Base-by-base conservation (phyloP, 1,140 invertebrate genomes). In the Pseudomyrmex concolor region DNA sequence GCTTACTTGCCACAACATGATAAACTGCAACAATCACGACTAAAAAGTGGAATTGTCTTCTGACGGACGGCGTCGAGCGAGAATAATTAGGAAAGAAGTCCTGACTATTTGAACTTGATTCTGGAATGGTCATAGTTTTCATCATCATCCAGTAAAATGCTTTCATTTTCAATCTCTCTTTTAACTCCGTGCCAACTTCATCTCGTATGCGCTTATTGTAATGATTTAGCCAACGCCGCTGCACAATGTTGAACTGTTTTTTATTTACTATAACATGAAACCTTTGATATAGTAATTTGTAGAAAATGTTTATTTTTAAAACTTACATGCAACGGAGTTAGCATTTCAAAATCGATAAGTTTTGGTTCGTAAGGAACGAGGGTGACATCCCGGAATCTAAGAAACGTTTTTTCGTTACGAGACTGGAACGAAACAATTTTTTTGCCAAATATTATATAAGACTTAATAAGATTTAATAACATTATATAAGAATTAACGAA, bases 321-420 rank as follows among this genome's bases (percentile, higher is more conserved):
- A 93, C 90, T 95, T 94, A 97, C 97, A 92, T 97, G 96, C 73
- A 96, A 94, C 51, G 95, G 94, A 63, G 96, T 97, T 9, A 99
- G 94, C 89, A 99, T 94, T 63, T 95, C 95, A 5, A 95, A 93
- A 85, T 99, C 96, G 77, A 99, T 97, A 73, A 99, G 94, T 92
- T 98, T 99, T 0, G 96, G 96, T 93, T 99, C 98, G 90, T 98
- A 99, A 3, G 99, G 99, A 5, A 99, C 97, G 50, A 99, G 93
- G 10, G 98, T 99, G 0, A 98, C 95, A 50, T 97, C 96, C 84
- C 96, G 96, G 93, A 99, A 99, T 81, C 95, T 95, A 10, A 97
- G 92, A 90, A 96, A 97, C 72, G 91, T 93, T 84, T 94, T 92
- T 0, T 94, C 95, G 17, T 90, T 93, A 67, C 48, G 43, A 50